Evolutionary conservation across 2,888 invertebrate species (phyloP), one percentile per base, ranked within the genome.

Genomic region (Drosophila pseudotakahashii): DNA sequence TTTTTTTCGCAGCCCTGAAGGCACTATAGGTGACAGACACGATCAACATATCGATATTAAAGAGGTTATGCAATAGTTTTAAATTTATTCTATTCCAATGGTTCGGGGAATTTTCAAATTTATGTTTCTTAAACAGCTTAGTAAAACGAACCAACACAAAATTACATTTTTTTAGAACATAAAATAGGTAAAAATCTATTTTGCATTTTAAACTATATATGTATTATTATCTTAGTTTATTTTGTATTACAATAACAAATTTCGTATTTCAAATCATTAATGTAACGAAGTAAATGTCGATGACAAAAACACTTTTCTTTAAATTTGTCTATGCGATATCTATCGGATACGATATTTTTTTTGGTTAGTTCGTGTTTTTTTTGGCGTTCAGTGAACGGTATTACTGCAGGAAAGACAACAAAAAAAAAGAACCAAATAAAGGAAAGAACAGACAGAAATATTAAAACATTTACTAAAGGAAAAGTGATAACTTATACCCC

Each of bases 321-420:
- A 4, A 41, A 41, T 41, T 39, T 7, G 11, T 19, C 10, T 42
- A 4, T 0, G 11, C 10, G 16, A 19, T 42, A 5, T 11, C 10
- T 42, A 11, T 19, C 0, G 11, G 19, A 2, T 45, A 26, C 2
- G 23, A n/a, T n/a, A 45, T n/a, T 45, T 9, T 44, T n/a, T 26
- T 45, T n/a, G n/a, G 2, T n/a, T 1, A 9, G 4, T 3, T 26
- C 30, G 9, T 14, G 2, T 6, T 2, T 26, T 59, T 42, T 62
- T 62, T 7, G n/a, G 47, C 62, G 62, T 62, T 60, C 47, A 34
- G 4, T 11, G 26, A 11, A 60, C 26, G 62, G 62, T 63, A 60
- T n/a, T 19, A 63, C 60, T 63, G 60, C 48, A 63, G 48, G 62
- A 36, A 34, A 13, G 39, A 26, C 41, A 63, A 63, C 48, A 63